Evolutionary conservation across 2,888 invertebrate species (phyloP).

Genomic region (Galerucella pusilla): DNA sequence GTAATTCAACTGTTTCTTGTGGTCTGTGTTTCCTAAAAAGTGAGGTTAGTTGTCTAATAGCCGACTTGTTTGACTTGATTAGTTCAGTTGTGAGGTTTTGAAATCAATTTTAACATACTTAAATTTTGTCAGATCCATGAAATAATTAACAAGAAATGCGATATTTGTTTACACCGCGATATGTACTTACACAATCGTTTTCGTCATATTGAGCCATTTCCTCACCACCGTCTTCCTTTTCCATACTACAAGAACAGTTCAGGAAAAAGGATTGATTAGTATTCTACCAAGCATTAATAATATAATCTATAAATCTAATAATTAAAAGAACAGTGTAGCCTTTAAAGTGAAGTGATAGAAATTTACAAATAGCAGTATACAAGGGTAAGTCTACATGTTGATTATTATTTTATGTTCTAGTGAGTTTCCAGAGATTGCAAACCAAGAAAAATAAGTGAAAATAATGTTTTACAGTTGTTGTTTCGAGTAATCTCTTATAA

Average conservation of each 20-base stretch:
- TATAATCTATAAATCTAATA: slow-evolving; percentile 16
- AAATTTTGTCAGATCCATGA: slow-evolving; percentile 3
- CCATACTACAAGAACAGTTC: slow-evolving; percentile 57
- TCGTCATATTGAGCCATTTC: slow-evolving; percentile 65
- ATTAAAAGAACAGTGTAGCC: slow-evolving; percentile 8
- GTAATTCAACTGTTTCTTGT: no score
- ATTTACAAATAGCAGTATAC: background rate
- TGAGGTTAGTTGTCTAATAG: no score
- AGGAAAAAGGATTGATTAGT: slow-evolving; percentile 35
- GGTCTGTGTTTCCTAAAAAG: no score
- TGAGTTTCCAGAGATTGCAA: no score
- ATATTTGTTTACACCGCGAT: slow-evolving; percentile 16
- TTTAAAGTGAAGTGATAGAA: background rate
- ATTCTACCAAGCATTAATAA: slow-evolving; percentile 4
- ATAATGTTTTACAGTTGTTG: no score
- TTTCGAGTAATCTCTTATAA: no score
- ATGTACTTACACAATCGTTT: slow-evolving; percentile 62
- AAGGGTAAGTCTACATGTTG: no score
- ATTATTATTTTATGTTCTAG: no score
- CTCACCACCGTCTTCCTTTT: slow-evolving; percentile 65
- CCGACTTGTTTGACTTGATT: no score
- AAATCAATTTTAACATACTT: background rate
- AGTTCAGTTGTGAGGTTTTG: background rate
- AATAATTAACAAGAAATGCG: slow-evolving; percentile 4
- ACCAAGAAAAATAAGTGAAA: no score